Conservation (phyloP, 2,113 vertebrate species). For the Aptenodytes patagonicus region DNA sequence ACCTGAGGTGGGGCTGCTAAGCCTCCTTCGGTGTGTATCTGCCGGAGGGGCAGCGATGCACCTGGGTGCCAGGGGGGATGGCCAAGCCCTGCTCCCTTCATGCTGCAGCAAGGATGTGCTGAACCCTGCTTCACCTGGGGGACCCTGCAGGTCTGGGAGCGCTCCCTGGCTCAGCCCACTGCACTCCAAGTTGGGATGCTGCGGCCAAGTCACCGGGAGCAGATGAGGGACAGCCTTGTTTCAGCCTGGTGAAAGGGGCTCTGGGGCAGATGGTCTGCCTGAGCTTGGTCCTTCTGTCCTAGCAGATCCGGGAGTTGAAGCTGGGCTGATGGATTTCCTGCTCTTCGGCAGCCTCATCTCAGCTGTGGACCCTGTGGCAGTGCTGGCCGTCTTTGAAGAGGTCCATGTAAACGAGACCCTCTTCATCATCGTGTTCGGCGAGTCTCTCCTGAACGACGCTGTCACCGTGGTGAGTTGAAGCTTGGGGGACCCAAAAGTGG, state of each 20-base stretch:
- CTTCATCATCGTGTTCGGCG: conserved; percentile 97
- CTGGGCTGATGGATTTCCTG: conserved; percentile 92
- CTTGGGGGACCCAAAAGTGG: background rate
- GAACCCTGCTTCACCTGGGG: rapidly evolving
- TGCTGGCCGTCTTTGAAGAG: conserved; percentile 94
- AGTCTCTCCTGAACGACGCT: conserved; percentile 95
- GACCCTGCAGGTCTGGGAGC: background rate
- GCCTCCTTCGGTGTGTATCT: background rate
- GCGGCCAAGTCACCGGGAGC: background rate
- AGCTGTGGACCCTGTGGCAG: conserved; percentile 93
- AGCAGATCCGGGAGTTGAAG: conserved; percentile 76
- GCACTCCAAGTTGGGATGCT: background rate
- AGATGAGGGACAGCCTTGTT: background rate
- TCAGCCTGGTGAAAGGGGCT: background rate
- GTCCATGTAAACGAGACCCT: conserved; percentile 95
- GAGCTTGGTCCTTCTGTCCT: conserved; percentile 6
- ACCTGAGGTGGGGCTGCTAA: background rate
- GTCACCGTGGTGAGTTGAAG: conserved; percentile 91
- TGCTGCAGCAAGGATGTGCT: background rate
- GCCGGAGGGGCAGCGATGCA: background rate
- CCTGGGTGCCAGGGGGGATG: background rate
- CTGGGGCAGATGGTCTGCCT: background rate
- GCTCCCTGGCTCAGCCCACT: background rate
- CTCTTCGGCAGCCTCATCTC: conserved; percentile 94
- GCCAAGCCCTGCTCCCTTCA: background rate